phyloP scores from a whole-genome alignment of 2,113 vertebrate species.

The Passer domesticus region DNA sequence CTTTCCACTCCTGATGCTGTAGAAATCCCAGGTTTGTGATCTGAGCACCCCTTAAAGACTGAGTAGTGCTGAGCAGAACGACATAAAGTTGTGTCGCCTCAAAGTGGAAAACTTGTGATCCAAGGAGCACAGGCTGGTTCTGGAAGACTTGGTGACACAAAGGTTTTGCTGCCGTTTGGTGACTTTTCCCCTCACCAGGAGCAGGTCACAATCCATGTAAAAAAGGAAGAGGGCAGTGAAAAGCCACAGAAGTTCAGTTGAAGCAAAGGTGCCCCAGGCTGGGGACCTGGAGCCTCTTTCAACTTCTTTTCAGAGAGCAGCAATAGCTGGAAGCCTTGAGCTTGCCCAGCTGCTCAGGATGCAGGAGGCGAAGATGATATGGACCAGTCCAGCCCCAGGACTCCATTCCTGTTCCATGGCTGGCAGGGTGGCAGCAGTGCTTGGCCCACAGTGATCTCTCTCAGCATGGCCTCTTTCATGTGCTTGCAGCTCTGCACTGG shows the following conservation, averaged over 20 bases:
- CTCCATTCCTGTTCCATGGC: background rate
- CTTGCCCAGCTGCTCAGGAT: background rate
- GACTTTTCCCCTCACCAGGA: background rate
- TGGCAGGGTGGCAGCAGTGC: background rate
- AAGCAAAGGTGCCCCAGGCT: background rate
- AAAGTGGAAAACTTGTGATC: background rate
- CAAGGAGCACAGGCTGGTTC: accelerated
- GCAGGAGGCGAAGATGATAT: accelerated
- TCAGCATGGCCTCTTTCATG: accelerated
- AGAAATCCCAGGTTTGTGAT: background rate
- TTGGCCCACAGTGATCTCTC: background rate
- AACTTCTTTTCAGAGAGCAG: background rate
- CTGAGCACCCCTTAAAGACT: accelerated
- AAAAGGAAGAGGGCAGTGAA: background rate
- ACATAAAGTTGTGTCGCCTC: background rate
- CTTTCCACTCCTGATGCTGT: background rate
- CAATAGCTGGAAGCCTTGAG: background rate
- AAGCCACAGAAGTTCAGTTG: background rate
- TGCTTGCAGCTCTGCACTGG: background rate
- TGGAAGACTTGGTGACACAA: background rate
- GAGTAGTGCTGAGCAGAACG: background rate
- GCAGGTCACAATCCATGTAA: background rate
- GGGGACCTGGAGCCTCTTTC: background rate
- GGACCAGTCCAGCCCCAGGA: background rate
- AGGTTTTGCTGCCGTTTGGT: accelerated